A percentile compares a stretch with the other conserved stretches of the same genome.
Evolutionary conservation across 2,113 vertebrate genomes (phyloP).

Genomic region (Crotalus tigris): DNA sequence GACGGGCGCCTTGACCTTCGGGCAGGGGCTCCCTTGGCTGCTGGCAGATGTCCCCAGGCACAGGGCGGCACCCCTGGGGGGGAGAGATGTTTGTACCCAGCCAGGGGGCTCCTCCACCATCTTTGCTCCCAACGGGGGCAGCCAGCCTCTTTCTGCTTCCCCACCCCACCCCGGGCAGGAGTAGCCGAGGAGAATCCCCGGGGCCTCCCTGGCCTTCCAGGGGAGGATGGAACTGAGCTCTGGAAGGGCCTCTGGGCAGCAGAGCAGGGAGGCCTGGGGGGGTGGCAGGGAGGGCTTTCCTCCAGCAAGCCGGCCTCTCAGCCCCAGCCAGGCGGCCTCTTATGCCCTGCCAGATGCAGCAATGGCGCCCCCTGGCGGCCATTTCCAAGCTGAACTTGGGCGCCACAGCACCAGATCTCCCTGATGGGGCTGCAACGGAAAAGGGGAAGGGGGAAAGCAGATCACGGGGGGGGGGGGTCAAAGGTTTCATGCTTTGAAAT

Average conservation of each 20-base stretch:
- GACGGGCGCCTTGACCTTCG: not conserved
- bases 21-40: too few relatives aligned
- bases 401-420: not conserved
- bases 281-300: not conserved
- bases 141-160: not conserved
- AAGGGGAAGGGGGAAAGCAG: not conserved
- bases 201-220: not conserved
- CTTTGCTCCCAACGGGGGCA: too few relatives aligned
- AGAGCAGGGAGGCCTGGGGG: accelerated
- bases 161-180: not conserved
- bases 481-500: not conserved
- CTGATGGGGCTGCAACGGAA: not conserved
- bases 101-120: too few relatives aligned
- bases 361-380: slow-evolving; percentile 68
- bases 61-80: too few relatives aligned
- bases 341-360: not conserved
- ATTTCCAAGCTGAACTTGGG: not conserved
- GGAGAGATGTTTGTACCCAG: too few relatives aligned
- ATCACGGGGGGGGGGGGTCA: not conserved
- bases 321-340: not conserved
- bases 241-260: not conserved
- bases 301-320: slow-evolving; percentile 9
- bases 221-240: too few relatives aligned
- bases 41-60: too few relatives aligned
- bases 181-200: not conserved